phyloP scores from a whole-genome alignment of 2,888 invertebrate species.

The Podabrus alpinus region DNA sequence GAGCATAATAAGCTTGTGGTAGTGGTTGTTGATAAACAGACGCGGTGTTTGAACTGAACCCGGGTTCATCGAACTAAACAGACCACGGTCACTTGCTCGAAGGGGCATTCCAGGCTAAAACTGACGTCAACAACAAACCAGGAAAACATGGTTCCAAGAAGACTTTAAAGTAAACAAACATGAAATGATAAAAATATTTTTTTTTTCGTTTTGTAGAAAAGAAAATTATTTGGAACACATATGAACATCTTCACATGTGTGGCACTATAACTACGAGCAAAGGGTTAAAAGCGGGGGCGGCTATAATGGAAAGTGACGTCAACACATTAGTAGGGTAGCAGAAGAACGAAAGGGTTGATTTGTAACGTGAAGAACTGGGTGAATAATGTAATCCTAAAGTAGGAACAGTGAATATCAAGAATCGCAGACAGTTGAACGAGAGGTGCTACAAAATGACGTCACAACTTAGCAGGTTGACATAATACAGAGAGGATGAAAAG shows the following conservation, averaged over 20 bases:
- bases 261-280: not conserved
- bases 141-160: conserved; percentile 30
- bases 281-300: conserved; percentile 29
- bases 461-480: conserved; percentile 47
- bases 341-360: conserved; percentile 30
- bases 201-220: not conserved
- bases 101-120: conserved; percentile 29
- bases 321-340: conserved; percentile 58
- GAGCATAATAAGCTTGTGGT: conserved; percentile 5
- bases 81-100: conserved; percentile 25
- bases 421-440: conserved; percentile 32
- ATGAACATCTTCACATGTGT: not conserved
- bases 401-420: conserved; percentile 23
- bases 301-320: conserved; percentile 56
- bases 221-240: not conserved
- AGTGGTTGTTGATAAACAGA: not conserved
- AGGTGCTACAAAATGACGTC: conserved; percentile 55
- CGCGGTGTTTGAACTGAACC: not conserved
- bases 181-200: not conserved
- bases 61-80: conserved; percentile 14
- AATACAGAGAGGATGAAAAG: conserved; percentile 33
- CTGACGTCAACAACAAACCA: conserved; percentile 40
- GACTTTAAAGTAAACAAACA: conserved; percentile 25
- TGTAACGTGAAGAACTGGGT: not conserved
- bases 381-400: not conserved